These are phyloP conservation scores for Myotis davidii DNA, from an alignment of 2,113 vertebrate species.

Conservation along the genomic window DNA sequence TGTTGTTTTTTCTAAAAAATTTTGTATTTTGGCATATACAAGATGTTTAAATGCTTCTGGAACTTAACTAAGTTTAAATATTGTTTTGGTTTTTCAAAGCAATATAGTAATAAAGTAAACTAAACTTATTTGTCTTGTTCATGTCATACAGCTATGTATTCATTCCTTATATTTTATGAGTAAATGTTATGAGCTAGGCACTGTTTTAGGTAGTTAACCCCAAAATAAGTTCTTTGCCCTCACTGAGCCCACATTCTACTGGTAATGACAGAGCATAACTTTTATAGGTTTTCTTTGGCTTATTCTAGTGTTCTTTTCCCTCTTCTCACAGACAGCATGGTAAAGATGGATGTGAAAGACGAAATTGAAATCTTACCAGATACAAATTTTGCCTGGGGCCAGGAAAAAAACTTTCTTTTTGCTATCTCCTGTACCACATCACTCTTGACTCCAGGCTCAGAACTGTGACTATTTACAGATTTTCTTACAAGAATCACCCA, in stretches of 20 bases:
- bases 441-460: not conserved
- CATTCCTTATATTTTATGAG: constrained; percentile 1
- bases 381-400: not conserved
- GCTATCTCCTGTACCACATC: not conserved
- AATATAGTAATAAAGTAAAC: not conserved
- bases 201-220: not conserved
- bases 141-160: not conserved
- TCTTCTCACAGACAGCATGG: not conserved
- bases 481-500: not conserved
- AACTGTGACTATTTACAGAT: not conserved
- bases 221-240: not conserved
- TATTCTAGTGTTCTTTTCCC: constrained; percentile 11
- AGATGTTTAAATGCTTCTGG: constrained; percentile 45
- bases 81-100: constrained; percentile 2
- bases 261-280: not conserved
- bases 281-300: constrained; percentile 15
- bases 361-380: not conserved
- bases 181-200: not conserved
- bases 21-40: constrained; percentile 3
- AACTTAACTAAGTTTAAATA: constrained; percentile 32
- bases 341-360: constrained; percentile 11
- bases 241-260: constrained; percentile 5
- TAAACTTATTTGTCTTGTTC: not conserved
- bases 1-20: not conserved
- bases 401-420: constrained; percentile 23